Evolutionary conservation across 2,888 invertebrate species (phyloP), one percentile per base, ranked within the genome.

Genomic region (Hyalella azteca): DNA sequence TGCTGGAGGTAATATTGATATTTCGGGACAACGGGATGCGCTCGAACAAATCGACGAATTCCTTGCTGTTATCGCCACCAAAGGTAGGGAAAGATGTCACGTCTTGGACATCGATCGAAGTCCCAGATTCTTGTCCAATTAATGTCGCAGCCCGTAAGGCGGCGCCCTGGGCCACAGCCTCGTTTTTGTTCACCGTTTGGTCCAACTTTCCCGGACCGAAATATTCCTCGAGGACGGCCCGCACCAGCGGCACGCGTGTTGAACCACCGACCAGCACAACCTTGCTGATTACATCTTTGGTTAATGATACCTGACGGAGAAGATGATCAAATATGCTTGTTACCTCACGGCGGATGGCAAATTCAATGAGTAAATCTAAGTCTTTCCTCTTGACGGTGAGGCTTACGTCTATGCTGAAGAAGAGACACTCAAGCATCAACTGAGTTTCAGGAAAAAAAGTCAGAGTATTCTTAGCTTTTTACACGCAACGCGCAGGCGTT

Each of bases 171-270:
- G 94, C 93, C 97, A 98, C 85, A 97, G 90, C 89, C 97, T 96
- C 90, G 96, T 97, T 83, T 96, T 96, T 85, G 95, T 95, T 91
- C 97, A 97, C 83, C 88, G 88, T 84, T 41, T 90, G 90, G 26
- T 93, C 88, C 1, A 93, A 86, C 86, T 92, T 92, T 39, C 93
- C 92, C 82, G 91, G 90, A 0, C 92, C 91, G 83, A 93, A 90
- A 45, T 91, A 88, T 79, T 54, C 54, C 54, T 54, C 54, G 26
- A 54, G 54, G 26, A 54, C 29, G 26, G 26, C 22, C 54, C 29
- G 22, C 11, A 54, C 54, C 22, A 13, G 26, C 22, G 54, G 54
- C 22, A 54, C 29, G 54, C 26, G 54, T 13, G 29, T 54, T 29
- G 54, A 54, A 7, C 54, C 54, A 13, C 54, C 54, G 29, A 54